Evolutionary conservation across 2,888 invertebrate genomes (phyloP).

Genomic region (Meganola albula): DNA sequence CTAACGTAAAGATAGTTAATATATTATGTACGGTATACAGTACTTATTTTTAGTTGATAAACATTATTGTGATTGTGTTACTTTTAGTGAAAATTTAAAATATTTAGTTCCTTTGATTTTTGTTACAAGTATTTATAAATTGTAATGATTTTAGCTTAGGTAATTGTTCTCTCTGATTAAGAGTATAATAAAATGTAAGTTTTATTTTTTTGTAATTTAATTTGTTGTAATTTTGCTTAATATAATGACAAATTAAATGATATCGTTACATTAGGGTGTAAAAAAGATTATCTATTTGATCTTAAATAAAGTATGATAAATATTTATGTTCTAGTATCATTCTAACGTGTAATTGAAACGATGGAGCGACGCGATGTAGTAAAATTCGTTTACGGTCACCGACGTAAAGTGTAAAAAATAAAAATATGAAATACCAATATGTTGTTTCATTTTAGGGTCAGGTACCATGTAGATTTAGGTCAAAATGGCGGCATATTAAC

Average conservation of each 20-base stretch:
- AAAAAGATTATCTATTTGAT: conserved; percentile 78
- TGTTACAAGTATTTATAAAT: conserved; percentile 71
- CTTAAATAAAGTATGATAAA: conserved; percentile 74
- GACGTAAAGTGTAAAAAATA: conserved; percentile 75
- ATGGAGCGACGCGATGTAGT: conserved; percentile 73
- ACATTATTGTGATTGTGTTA: conserved; percentile 61
- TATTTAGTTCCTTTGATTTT: conserved; percentile 74
- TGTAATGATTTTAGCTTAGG: conserved; percentile 61
- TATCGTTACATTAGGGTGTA: conserved; percentile 77
- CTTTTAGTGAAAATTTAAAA: conserved; percentile 60
- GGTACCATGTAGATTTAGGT: too few species aligned
- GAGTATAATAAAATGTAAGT: conserved; percentile 69
- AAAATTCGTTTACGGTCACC: conserved; percentile 75
- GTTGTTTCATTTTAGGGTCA: conserved; percentile 51
- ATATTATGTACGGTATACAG: conserved; percentile 53
- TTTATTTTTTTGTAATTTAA: conserved; percentile 61
- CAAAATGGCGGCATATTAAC: too few species aligned
- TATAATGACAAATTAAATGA: conserved; percentile 76
- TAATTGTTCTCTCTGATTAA: conserved; percentile 69
- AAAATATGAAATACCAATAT: conserved; percentile 70
- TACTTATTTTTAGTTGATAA: conserved; percentile 63
- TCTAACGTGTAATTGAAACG: conserved; percentile 65
- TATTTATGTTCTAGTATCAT: conserved; percentile 78
- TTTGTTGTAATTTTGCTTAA: conserved; percentile 74
- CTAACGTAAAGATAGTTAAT: conserved; percentile 62